Percentiles rank a stretch among this genome's conserved stretches.
Conservation (phyloP, 1,140 invertebrate genomes). For the Chrysopa pallens region DNA sequence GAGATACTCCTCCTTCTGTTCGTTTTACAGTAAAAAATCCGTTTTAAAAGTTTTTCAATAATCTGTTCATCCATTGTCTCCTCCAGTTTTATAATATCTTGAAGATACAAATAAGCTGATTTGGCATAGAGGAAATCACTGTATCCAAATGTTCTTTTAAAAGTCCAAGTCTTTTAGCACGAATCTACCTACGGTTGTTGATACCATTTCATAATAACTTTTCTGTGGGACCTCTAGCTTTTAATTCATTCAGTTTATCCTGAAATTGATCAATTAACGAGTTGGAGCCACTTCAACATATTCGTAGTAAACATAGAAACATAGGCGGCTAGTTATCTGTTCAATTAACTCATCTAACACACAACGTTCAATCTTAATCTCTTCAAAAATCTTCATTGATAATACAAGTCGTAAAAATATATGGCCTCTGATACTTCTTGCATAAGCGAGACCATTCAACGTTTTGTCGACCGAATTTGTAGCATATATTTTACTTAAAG, state of each 20-base stretch:
- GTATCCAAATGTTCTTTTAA: conserved; percentile 18
- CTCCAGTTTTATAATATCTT: conserved; percentile 25
- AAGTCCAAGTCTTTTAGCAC: conserved; percentile 14
- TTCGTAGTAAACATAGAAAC: conserved; percentile 6
- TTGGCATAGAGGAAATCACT: conserved; percentile 26
- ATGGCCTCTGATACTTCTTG: too few relatives aligned
- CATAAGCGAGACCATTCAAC: too few relatives aligned
- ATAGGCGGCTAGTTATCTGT: neutral
- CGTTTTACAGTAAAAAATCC: conserved; percentile 18
- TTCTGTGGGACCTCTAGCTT: conserved; percentile 9
- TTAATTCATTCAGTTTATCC: conserved; percentile 5
- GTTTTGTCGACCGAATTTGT: too few relatives aligned
- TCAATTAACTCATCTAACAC: too few relatives aligned
- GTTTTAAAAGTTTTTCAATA: conserved; percentile 19
- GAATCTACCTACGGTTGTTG: conserved; percentile 13
- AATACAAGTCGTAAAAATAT: conserved; percentile 11
- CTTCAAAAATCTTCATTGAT: conserved; percentile 6
- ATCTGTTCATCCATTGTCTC: conserved; percentile 12
- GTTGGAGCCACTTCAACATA: conserved; percentile 3
- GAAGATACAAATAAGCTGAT: conserved; percentile 23
- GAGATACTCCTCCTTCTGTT: conserved; percentile 16
- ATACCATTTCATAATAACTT: conserved; percentile 16
- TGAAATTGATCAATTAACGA: conserved; percentile 6
- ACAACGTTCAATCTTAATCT: too few relatives aligned
- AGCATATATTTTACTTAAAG: too few relatives aligned